Base-by-base conservation (phyloP, 2,797 vertebrate species). In the Hipposideros larvatus region DNA sequence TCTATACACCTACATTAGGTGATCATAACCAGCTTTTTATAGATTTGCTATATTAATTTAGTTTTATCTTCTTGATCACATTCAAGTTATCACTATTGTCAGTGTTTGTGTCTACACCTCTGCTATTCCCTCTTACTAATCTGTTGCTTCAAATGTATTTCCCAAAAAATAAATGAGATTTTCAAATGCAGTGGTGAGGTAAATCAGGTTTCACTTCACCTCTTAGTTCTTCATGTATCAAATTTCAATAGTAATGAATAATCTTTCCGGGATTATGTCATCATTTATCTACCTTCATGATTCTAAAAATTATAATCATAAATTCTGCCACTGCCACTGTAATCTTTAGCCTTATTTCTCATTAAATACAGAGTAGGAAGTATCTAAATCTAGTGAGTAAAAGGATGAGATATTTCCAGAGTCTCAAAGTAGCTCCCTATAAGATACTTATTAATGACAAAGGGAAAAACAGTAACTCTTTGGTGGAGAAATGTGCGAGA, bases 221-320 rank as follows among this genome's bases (percentile, higher is more conserved):
- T 95, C 18, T 71, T 85, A 80, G 90, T 59, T 61, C 65, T 91
- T 48, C 46, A 94, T 11, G 31, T 59, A 66, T n/a, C 75, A 78
- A 71, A 89, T 85, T 78, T 89, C 46, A 79, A 18, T 26, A 68
- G n/a, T 75, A 74, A 75, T 61, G 59, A 96, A 73, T n/a, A 82
- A 73, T 43, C 46, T 87, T 83, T 82, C 53, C 59, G 13, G 46
- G 46, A 68, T 13, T 90, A 13, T 79, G 28, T 28, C 48, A 28
- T 57, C 46, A 53, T 88, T 83, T 68, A 79, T 24, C 51, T 74
- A 53, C 22, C 15, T 74, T 85, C 43, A 61, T 18, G 59, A 65
- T 48, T 88, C 74, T 82, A 74, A 96, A 86, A 95, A 66, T 68
- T 78, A 85, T 21, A 15, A 37, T 22, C 8, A 48, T 66, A 85